Evolutionary conservation across 2,888 invertebrate species (phyloP), one percentile per base, ranked within the genome.

Genomic region (Phengaris arion): DNA sequence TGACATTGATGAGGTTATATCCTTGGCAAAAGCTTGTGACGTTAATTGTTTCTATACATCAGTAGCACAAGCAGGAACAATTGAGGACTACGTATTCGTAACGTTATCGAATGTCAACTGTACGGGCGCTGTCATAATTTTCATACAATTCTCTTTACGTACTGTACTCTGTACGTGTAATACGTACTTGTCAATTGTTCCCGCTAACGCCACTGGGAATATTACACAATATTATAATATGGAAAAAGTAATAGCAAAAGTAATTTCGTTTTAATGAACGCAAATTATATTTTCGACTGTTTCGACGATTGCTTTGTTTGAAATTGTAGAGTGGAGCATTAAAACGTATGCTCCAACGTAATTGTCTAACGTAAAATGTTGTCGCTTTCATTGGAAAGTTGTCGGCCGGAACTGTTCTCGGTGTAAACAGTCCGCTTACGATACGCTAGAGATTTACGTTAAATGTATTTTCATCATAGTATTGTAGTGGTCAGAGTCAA

Each of bases 341-440:
- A 70, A 70, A 70, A 70, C 52, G 52, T 75, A 68, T 75, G 35
- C 51, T 46, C 46, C 73, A 54, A 68, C 54, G 46, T 76, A 76
- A 74, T 69, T 22, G 52, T 75, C 68, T 78, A 78, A 76, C 74
- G 74, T 76, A 80, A 77, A 77, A 75, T 78, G 77, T 76, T 83
- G 85, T 87, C 87, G 87, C 92, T 91, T 91, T 91, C 92, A 88
- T 87, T 90, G 87, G 92, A 92, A 92, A 92, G 91, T 87, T 79
- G 82, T 76, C 80, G 83, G 82, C 86, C 89, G 90, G 90, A 89
- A 88, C 88, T 83, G 82, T 77, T 78, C 80, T 82, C 82, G 75
- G 81, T 78, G 35, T 35, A 82, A 83, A 83, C 83, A 81, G 83
- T 82, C 22, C 10, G 10, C 59, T 22, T 10, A 59, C 64, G 54